phyloP scores from a whole-genome alignment of 2,888 invertebrate species.

The Zeuzera pyrina region DNA sequence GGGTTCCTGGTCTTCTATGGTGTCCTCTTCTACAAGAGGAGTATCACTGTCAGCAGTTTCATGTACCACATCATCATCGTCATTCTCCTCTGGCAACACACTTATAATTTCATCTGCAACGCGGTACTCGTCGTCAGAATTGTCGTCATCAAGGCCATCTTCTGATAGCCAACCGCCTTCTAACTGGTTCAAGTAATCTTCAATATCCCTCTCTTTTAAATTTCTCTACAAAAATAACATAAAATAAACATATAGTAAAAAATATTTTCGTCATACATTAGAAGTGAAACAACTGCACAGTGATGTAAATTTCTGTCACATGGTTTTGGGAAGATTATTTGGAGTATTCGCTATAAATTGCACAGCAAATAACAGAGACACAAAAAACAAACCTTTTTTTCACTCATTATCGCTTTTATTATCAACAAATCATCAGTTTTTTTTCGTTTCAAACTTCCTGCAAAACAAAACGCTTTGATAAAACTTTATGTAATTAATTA shows the following conservation, averaged over 20 bases:
- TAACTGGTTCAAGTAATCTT: conserved; percentile 5
- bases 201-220: conserved; percentile 7
- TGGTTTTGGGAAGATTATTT: no score
- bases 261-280: conserved; percentile 11
- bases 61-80: conserved; percentile 6
- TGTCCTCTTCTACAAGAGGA: conserved; percentile 8
- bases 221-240: conserved; percentile 7
- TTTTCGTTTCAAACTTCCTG: no score
- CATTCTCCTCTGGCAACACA: conserved; percentile 7
- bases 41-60: conserved; percentile 4
- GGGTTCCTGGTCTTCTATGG: conserved; percentile 8
- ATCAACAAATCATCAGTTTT: no score
- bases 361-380: no score
- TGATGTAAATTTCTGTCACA: no score
- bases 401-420: no score
- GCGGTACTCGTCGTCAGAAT: conserved; percentile 8
- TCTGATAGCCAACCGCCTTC: conserved; percentile 11
- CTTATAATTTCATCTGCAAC: conserved; percentile 3
- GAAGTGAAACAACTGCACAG: conserved; percentile 6
- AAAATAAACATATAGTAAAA: conserved; percentile 4
- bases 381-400: no score
- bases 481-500: no score
- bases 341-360: no score
- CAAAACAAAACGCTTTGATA: no score
- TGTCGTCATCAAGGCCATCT: conserved; percentile 10